A percentile compares a stretch with the other conserved stretches of the same genome.
phyloP scores from a whole-genome alignment of 2,113 vertebrate genomes.

The Silurus meridionalis region DNA sequence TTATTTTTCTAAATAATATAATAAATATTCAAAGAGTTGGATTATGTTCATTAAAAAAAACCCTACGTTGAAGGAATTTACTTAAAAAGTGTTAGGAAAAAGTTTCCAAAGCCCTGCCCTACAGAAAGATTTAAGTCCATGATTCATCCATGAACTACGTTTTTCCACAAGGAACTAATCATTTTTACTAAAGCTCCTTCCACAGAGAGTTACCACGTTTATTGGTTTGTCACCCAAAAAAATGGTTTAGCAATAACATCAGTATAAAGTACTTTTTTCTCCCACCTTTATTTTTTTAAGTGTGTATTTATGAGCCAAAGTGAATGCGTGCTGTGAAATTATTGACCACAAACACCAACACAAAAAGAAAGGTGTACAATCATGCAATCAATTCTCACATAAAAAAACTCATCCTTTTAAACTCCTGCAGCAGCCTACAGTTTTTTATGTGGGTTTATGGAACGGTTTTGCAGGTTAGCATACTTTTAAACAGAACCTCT shows the following conservation, averaged over 20 bases:
- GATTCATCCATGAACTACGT: background rate
- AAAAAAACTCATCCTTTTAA: background rate
- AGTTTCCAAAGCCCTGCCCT: background rate
- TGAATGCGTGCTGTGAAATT: conserved; percentile 1
- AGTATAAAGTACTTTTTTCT: background rate
- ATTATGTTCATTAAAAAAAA: background rate
- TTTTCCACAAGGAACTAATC: background rate
- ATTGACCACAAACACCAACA: background rate
- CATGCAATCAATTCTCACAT: background rate
- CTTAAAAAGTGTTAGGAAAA: background rate
- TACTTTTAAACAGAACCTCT: conserved; percentile 30
- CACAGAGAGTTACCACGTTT: background rate
- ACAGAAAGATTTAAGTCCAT: background rate
- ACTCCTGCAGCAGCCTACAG: conserved; percentile 11
- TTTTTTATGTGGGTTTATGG: conserved; percentile 16
- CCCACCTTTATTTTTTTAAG: background rate
- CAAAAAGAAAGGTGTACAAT: background rate
- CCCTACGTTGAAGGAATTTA: background rate
- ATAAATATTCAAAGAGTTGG: background rate
- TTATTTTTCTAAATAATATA: background rate
- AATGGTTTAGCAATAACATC: background rate
- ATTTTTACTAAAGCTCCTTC: background rate
- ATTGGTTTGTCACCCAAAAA: background rate
- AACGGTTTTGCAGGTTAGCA: conserved; percentile 17
- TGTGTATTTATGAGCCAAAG: background rate